These are phyloP conservation scores for Drosophila nr. perissopoda DNA, from an alignment of 2,888 invertebrate genomes.

Conservation along the genomic window DNA sequence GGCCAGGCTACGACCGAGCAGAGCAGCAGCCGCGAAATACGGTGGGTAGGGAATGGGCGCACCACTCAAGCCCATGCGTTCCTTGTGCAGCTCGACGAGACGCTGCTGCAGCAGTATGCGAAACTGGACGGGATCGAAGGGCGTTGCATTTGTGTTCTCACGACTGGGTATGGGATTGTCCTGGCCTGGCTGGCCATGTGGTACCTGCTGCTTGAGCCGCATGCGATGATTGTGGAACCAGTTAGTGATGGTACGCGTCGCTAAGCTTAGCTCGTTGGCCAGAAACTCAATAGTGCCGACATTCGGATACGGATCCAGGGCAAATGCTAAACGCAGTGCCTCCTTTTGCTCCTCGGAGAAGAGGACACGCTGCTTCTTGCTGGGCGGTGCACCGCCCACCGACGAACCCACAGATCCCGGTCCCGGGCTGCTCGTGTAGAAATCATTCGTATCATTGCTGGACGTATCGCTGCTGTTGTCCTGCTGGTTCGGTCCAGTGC, in stretches of 20 bases:
- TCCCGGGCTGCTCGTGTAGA: slow-evolving; percentile 93
- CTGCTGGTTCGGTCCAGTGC: slow-evolving; percentile 92
- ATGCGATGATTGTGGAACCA: slow-evolving; percentile 99
- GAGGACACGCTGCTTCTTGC: slow-evolving; percentile 96
- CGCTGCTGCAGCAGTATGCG: slow-evolving; percentile 94
- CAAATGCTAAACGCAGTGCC: slow-evolving; percentile 96
- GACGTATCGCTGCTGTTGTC: slow-evolving; percentile 95
- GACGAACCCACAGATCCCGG: slow-evolving; percentile 86
- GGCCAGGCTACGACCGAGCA: slow-evolving; percentile 85
- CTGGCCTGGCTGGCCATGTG: slow-evolving; percentile 90
- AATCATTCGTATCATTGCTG: slow-evolving; percentile 94
- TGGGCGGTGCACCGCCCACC: slow-evolving; percentile 90
- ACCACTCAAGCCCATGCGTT: slow-evolving; percentile 91
- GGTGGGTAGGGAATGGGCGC: slow-evolving; percentile 92
- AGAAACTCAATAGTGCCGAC: slow-evolving; percentile 98
- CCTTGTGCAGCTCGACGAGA: slow-evolving; percentile 94
- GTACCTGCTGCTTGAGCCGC: slow-evolving; percentile 96
- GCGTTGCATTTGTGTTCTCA: slow-evolving; percentile 89
- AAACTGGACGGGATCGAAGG: slow-evolving; percentile 97
- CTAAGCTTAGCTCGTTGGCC: slow-evolving; percentile 94
- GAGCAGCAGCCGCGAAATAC: slow-evolving; percentile 91
- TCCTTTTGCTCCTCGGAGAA: slow-evolving; percentile 99
- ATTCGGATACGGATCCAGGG: slow-evolving; percentile 98
- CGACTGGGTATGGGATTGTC: slow-evolving; percentile 89
- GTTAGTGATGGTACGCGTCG: slow-evolving; percentile 98